A percentile compares a stretch with the other conserved stretches of the same genome.
These are phyloP conservation scores for Galerucella nymphaeae DNA, from an alignment of 2,888 invertebrate genomes.

Conservation along the genomic window DNA sequence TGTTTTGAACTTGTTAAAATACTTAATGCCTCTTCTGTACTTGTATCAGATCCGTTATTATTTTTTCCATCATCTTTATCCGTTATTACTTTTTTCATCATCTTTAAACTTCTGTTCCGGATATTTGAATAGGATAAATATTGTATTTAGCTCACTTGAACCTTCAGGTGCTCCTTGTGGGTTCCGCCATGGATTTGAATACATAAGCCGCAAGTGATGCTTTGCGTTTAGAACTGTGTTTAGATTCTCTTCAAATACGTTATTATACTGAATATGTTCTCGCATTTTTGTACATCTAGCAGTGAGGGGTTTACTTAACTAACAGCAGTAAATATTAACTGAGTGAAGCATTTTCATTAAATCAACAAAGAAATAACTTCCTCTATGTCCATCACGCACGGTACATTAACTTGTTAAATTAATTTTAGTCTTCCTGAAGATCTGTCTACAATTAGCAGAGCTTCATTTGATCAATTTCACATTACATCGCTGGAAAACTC, in stretches of 20 bases:
- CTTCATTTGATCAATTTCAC: too few relatives aligned
- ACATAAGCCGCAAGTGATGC: background rate
- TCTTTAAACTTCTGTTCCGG: background rate
- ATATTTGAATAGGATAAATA: constrained; percentile 5
- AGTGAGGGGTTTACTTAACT: background rate
- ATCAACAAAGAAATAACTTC: background rate
- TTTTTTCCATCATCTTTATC: background rate
- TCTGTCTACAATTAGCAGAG: too few relatives aligned
- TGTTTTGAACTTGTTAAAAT: background rate
- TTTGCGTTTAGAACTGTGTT: background rate
- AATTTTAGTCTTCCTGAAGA: too few relatives aligned
- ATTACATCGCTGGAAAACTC: too few relatives aligned
- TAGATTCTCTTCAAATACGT: background rate
- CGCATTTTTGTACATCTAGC: background rate
- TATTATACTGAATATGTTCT: background rate
- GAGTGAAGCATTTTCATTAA: background rate
- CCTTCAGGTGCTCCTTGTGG: background rate
- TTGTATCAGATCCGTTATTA: background rate
- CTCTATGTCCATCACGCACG: background rate
- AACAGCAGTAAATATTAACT: background rate
- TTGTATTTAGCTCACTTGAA: background rate
- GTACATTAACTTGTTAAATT: background rate
- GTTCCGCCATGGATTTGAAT: background rate
- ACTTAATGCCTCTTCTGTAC: background rate
- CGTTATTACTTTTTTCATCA: background rate